phyloP scores from a whole-genome alignment of 2,888 invertebrate genomes.

The Lordiphosa andalusiaca region DNA sequence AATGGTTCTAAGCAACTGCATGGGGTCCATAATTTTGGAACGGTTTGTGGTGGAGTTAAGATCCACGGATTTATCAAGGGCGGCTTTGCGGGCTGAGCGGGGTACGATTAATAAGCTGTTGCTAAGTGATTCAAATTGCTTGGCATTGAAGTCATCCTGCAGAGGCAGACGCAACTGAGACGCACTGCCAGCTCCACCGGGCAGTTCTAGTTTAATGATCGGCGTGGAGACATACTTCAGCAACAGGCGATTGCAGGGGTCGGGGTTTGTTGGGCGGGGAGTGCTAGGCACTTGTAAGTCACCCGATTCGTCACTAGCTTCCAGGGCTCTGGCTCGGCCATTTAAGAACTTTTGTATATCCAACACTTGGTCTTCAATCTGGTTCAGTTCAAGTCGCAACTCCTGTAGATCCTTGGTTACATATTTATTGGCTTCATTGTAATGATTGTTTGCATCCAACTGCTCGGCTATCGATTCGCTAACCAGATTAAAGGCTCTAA shows the following conservation, averaged over 20 bases:
- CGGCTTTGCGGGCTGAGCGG: constrained; percentile 52
- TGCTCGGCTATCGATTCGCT: constrained; percentile 65
- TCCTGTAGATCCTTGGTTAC: constrained; percentile 57
- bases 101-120: constrained; percentile 49
- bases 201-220: constrained; percentile 71
- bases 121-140: constrained; percentile 47
- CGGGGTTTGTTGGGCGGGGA: constrained; percentile 4
- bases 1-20: constrained; percentile 72
- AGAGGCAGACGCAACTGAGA: constrained; percentile 67
- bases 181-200: constrained; percentile 19
- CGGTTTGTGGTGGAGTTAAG: constrained; percentile 60
- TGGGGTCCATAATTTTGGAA: constrained; percentile 75
- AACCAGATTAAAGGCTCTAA: constrained; percentile 64
- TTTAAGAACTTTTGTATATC: constrained; percentile 60
- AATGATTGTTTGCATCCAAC: constrained; percentile 59
- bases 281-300: constrained; percentile 10
- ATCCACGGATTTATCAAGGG: constrained; percentile 37
- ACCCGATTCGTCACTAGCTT: constrained; percentile 15
- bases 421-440: constrained; percentile 61
- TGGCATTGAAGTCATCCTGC: constrained; percentile 64
- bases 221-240: constrained; percentile 77
- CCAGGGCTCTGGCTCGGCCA: constrained; percentile 35
- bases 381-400: constrained; percentile 59
- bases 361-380: constrained; percentile 65
- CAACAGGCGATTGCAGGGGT: constrained; percentile 39